Evolutionary conservation across 1,140 invertebrate genomes (phyloP), one percentile per base, ranked within the genome.

Genomic region (Drosophila seguyi): DNA sequence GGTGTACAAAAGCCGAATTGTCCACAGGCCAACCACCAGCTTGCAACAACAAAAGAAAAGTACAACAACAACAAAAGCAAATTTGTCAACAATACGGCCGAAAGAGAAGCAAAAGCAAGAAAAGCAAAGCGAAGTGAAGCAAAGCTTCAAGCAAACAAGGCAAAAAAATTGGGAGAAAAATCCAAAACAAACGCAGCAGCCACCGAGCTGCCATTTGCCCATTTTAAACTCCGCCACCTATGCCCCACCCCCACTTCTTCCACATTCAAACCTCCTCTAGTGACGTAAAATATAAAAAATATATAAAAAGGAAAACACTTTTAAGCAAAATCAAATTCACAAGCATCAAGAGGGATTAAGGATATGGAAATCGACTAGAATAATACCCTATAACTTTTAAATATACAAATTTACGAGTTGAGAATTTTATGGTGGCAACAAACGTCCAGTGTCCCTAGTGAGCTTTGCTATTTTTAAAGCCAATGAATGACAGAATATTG

Each of bases 291-390:
- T 16, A 73, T 56, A 79, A 53, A 20, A 20, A 57, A 45, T n/a
- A 11, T 27, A 50, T 29, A 29, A 50, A 66, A 59, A 59, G 63
- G 52, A 65, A 76, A 61, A 75, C 75, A 77, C 76, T 68, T 88
- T 79, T 83, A 88, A 81, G 84, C 68, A 71, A 90, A 90, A 88
- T 90, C 85, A 88, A 84, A 88, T 81, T 88, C 73, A 81, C 76
- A 79, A 69, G 52, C 58, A 67, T 14, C 47, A 42, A 8, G 1
- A 58, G 45, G 36, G 22, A 3, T 4, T 59, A 53, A 53, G 66
- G 62, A 67, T 44, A 2, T 2, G 3, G 2, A 10, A 7, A 42
- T 4, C 36, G 22, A 29, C 34, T 14, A 11, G 4, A 13, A 20
- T 3, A 14, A 29, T 53, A 52, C 66, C 27, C 66, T 68, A 16